These are phyloP conservation scores for Perccottus glenii DNA, from an alignment of 2,113 vertebrate genomes.

Conservation along the genomic window DNA sequence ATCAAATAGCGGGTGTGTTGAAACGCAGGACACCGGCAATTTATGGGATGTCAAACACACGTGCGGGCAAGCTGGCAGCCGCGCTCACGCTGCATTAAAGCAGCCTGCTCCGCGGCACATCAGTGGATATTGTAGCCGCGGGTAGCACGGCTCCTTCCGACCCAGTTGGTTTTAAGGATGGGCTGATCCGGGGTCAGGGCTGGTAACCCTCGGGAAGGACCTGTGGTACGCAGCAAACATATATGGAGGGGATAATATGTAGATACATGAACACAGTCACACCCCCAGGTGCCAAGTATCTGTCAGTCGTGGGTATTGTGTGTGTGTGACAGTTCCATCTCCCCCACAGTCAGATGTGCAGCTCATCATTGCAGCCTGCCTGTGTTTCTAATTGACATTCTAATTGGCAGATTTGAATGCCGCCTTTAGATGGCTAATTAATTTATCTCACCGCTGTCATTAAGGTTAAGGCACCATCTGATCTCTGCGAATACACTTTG, in stretches of 20 bases:
- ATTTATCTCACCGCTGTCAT: constrained; percentile 84
- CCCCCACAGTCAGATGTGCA: constrained; percentile 50
- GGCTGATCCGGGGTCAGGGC: constrained; percentile 60
- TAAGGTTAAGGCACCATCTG: constrained; percentile 83
- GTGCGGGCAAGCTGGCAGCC: constrained; percentile 80
- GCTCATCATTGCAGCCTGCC: constrained; percentile 61
- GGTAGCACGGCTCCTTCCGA: constrained; percentile 51
- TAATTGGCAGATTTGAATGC: constrained; percentile 85
- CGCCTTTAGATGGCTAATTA: constrained; percentile 82
- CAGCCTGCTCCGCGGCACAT: constrained; percentile 16
- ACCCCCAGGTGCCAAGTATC: constrained; percentile 63
- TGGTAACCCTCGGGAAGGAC: constrained; percentile 56
- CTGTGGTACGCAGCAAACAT: constrained; percentile 25
- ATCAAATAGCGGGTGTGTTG: constrained; percentile 91
- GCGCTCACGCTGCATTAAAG: constrained; percentile 81
- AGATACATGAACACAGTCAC: constrained; percentile 33
- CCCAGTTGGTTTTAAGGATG: constrained; percentile 66
- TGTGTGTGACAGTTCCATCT: constrained; percentile 61
- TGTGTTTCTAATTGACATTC: constrained; percentile 83
- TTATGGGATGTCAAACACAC: constrained; percentile 94
- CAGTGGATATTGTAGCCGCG: constrained; percentile 30
- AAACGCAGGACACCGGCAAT: constrained; percentile 92
- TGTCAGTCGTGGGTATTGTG: constrained; percentile 44
- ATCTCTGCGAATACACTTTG: constrained; percentile 79
- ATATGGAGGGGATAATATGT: neutral